Base-by-base conservation (phyloP, 64 coral and sea anemone genomes). In the Montipora capricornis region DNA sequence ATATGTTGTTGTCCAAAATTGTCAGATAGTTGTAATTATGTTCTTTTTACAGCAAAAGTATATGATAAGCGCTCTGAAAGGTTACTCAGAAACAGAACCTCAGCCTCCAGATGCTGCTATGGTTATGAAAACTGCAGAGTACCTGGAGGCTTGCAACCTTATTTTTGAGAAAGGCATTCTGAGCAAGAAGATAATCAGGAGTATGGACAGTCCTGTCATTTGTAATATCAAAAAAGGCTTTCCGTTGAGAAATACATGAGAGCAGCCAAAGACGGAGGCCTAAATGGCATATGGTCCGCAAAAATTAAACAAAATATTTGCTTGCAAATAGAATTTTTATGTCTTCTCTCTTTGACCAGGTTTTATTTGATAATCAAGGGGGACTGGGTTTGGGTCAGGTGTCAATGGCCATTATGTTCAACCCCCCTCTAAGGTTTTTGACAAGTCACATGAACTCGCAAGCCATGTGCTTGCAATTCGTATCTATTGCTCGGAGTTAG, bases 111-210 rank as follows among this genome's bases (percentile, higher is more conserved):
- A 29, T 74, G 70, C 70, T 1, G 0, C 22, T 8, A 74, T 74
- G 70, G n/a, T 68, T 68, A n/a, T 5, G 16, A 68, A 68, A 68
- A 74, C 70, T 29, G n/a, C 22, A 7, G 53, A 1, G 70, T 80
- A 80, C 20, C 7, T 4, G 17, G 37, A 80, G 78, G 1, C 78
- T 0, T 80, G 78, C 47, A 80, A 49, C 78, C 14, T 0, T 14
- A 79, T 79, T 14, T 79, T 79, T 79, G 76, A 79, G 0, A 79
- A 19, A 44, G 76, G 6, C 12, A 79, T 79, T 51, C 6, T 79
- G 53, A 47, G 44, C 3, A 46, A 79, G 1, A 46, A 17, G 44
- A 51, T 22, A 15, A 79, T 79, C 12, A 3, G 76, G 17, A 79
- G 44, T 19, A 79, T 19, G 49, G 76, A 46, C 49, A 47, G 44